Percentiles rank a stretch among this genome's conserved stretches.
phyloP scores from a whole-genome alignment of 2,113 vertebrate species.

The Vimba vimba region DNA sequence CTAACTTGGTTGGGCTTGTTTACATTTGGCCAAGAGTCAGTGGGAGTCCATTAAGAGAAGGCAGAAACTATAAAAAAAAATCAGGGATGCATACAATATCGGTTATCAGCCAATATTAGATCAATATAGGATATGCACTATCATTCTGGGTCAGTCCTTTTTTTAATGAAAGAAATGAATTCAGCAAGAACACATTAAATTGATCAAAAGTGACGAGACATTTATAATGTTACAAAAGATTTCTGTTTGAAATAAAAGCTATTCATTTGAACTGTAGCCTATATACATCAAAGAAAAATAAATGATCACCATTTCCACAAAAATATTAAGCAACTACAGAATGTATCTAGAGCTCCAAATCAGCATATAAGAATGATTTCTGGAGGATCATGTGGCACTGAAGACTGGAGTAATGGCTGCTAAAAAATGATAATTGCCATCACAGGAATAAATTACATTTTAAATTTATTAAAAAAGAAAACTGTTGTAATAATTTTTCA shows the following conservation, averaged over 20 bases:
- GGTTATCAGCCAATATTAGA: neutral
- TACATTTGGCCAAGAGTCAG: neutral
- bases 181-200: neutral
- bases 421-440: neutral
- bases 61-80: neutral
- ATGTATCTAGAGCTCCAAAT: neutral
- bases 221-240: neutral
- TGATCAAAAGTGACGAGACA: neutral
- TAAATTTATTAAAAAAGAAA: neutral
- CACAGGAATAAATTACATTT: neutral
- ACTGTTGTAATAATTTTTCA: neutral
- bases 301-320: neutral
- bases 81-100: neutral
- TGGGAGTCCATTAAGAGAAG: neutral
- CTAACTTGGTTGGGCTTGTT: neutral
- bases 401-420: neutral
- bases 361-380: neutral
- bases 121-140: neutral
- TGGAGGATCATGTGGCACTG: neutral
- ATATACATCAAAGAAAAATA: neutral
- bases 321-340: neutral
- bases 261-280: neutral
- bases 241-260: neutral
- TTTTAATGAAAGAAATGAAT: neutral
- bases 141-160: neutral